Evolutionary conservation across 2,888 invertebrate genomes (phyloP).

Genomic region (Cyclophora punctaria): DNA sequence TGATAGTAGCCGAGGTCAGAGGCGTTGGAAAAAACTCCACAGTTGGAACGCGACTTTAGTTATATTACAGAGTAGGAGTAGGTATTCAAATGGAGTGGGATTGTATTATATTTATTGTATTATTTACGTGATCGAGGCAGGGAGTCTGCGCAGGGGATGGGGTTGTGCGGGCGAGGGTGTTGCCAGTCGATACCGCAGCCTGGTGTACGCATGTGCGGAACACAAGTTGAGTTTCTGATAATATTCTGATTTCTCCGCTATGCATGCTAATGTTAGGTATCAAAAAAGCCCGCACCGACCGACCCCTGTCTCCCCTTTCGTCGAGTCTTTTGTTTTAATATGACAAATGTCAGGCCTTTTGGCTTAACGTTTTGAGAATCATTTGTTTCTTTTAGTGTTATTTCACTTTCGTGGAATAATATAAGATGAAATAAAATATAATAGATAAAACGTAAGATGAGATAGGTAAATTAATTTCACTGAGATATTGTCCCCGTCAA

Average conservation of each 20-base stretch:
- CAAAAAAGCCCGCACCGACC: slow-evolving; percentile 41
- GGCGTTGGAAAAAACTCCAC: slow-evolving; percentile 2
- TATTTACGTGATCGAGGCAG: slow-evolving; percentile 54
- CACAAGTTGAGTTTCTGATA: slow-evolving; percentile 41
- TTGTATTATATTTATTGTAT: slow-evolving; percentile 68
- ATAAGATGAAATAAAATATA: no score
- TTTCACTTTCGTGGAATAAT: no score
- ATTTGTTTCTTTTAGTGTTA: no score
- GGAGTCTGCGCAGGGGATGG: slow-evolving; percentile 52
- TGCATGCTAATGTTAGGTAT: slow-evolving; percentile 61
- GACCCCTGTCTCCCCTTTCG: slow-evolving; percentile 26
- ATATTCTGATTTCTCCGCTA: slow-evolving; percentile 67
- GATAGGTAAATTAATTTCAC: no score
- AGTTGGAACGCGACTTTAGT: slow-evolving; percentile 1
- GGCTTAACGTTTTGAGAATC: no score
- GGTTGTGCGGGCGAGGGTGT: slow-evolving; percentile 18
- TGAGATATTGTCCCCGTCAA: no score
- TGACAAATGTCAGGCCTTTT: no score
- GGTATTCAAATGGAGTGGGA: slow-evolving; percentile 55
- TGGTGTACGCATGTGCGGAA: slow-evolving; percentile 64
- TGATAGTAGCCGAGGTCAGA: slow-evolving; percentile 22
- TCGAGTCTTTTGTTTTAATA: slow-evolving; percentile 20
- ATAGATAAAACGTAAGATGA: no score
- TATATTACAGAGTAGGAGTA: slow-evolving; percentile 4
- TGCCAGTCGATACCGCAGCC: slow-evolving; percentile 49